phyloP scores from a whole-genome alignment of 2,113 vertebrate species.

The Puntigrus tetrazona region DNA sequence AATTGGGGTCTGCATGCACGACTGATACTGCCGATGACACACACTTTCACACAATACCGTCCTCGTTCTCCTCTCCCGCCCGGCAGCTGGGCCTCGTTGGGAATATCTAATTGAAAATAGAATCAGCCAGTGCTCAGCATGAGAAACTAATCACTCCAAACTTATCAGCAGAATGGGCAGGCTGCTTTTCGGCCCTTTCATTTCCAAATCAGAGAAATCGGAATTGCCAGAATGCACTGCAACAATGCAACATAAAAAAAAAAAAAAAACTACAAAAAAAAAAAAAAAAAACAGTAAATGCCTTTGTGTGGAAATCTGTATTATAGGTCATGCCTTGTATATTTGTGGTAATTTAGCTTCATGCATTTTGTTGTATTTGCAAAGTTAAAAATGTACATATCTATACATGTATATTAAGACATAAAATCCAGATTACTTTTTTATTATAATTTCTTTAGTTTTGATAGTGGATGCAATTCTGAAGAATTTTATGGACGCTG shows the following conservation, averaged over 20 bases:
- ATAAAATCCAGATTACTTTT: background rate
- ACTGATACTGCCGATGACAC: conserved; percentile 36
- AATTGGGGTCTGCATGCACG: conserved; percentile 43
- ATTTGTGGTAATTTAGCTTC: background rate
- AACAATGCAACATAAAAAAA: background rate
- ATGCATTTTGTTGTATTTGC: background rate
- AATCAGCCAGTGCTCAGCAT: conserved; percentile 23
- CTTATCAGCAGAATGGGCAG: conserved; percentile 21
- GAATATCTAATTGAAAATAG: conserved; percentile 37
- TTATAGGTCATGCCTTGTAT: background rate
- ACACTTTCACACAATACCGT: conserved; percentile 27
- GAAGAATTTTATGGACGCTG: background rate
- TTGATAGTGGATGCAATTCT: background rate
- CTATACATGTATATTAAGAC: background rate
- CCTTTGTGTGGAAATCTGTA: background rate
- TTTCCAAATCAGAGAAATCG: conserved; percentile 11
- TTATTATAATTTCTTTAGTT: background rate
- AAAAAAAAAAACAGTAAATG: background rate
- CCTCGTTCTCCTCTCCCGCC: conserved; percentile 28
- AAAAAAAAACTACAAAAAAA: background rate
- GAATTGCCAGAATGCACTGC: background rate
- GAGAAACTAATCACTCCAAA: conserved; percentile 39
- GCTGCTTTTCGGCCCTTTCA: conserved; percentile 1
- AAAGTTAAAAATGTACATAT: background rate
- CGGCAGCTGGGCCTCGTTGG: conserved; percentile 38